Percentiles rank a stretch among this genome's conserved stretches.
phyloP scores from a whole-genome alignment of 2,797 vertebrate genomes.

The Enteromius trimaculatus region DNA sequence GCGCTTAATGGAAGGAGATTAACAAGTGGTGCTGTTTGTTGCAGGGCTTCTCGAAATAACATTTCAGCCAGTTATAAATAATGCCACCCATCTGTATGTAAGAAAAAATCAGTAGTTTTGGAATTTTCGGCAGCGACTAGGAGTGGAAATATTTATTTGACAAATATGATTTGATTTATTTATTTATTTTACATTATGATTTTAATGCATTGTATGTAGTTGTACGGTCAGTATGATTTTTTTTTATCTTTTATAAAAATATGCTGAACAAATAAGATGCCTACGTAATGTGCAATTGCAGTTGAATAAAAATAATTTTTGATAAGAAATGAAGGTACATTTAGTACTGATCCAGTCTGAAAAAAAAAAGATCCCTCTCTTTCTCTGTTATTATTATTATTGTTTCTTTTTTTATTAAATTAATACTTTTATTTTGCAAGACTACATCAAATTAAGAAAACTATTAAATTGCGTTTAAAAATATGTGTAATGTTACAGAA shows the following conservation, averaged over 20 bases:
- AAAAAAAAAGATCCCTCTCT: neutral
- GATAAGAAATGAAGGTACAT: neutral
- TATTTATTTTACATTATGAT: neutral
- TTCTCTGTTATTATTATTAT: too few species aligned
- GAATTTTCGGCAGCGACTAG: neutral
- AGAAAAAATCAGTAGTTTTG: neutral
- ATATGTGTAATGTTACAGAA: neutral
- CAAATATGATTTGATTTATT: neutral
- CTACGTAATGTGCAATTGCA: neutral
- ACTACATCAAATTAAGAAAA: neutral
- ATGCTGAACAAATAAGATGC: neutral
- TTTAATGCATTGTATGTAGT: neutral
- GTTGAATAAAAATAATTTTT: neutral
- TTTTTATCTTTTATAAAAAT: neutral
- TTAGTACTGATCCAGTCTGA: neutral
- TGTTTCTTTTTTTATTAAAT: neutral
- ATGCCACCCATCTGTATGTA: neutral
- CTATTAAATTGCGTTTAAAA: neutral
- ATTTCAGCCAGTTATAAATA: neutral
- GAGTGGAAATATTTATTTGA: neutral
- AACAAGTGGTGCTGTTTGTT: conserved; percentile 20
- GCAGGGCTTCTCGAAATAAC: neutral
- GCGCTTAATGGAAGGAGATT: conserved; percentile 13
- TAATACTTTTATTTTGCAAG: neutral
- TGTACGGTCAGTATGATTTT: neutral